phyloP scores from a whole-genome alignment of 2,797 vertebrate species.

The Gymnoscopelus microlampas region DNA sequence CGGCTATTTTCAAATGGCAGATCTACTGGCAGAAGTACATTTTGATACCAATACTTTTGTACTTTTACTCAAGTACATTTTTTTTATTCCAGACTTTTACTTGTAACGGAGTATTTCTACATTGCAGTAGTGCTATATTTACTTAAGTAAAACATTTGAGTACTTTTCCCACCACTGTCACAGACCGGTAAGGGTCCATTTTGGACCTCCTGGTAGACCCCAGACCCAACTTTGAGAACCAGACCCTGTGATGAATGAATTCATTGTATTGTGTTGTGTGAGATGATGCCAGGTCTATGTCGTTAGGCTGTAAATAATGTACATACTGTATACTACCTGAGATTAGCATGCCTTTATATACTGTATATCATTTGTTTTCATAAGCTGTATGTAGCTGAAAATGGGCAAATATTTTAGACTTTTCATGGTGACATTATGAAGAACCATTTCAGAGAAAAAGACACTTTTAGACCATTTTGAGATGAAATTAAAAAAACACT shows the following conservation, averaged over 20 bases:
- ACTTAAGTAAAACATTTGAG: too few species aligned
- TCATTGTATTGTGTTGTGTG: constrained; percentile 61
- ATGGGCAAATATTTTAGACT: constrained; percentile 63
- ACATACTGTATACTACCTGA: constrained; percentile 67
- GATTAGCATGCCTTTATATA: constrained; percentile 70
- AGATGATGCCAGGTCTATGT: constrained; percentile 69
- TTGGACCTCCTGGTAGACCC: too few species aligned
- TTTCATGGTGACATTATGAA: constrained; percentile 34
- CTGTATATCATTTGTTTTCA: constrained; percentile 73
- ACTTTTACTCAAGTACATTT: too few species aligned
- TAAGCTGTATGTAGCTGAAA: constrained; percentile 77
- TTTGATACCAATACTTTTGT: too few species aligned
- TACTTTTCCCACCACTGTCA: too few species aligned
- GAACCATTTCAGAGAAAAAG: constrained; percentile 51
- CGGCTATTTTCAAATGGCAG: too few species aligned
- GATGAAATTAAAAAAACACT: constrained; percentile 78
- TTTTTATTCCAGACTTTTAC: too few species aligned
- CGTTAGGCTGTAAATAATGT: constrained; percentile 60
- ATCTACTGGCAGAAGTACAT: too few species aligned
- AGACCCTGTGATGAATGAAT: constrained; percentile 64
- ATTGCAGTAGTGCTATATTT: too few species aligned
- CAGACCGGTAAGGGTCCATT: too few species aligned
- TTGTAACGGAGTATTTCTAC: too few species aligned
- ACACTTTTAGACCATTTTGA: constrained; percentile 80
- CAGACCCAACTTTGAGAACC: constrained; percentile 1